These are phyloP conservation scores for Sarotherodon lohbergeri DNA, from an alignment of 2,113 vertebrate species.

Conservation along the genomic window DNA sequence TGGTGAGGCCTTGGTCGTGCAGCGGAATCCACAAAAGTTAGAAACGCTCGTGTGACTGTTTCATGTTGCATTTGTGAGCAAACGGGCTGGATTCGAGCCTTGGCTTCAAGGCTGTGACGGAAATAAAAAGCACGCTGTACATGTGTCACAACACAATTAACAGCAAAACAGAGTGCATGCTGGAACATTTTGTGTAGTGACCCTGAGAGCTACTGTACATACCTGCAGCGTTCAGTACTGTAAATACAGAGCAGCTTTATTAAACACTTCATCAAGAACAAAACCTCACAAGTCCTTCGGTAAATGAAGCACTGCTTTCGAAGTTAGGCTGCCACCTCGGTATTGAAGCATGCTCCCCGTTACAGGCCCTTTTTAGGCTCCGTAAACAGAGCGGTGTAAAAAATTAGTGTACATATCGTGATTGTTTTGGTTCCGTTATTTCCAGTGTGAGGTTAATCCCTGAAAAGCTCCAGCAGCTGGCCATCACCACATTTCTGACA, in stretches of 20 bases:
- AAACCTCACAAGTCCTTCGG: neutral
- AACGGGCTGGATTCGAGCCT: neutral
- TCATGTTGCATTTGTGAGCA: constrained; percentile 10
- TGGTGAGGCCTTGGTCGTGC: neutral
- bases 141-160: neutral
- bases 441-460: neutral
- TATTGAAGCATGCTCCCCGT: neutral
- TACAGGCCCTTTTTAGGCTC: neutral
- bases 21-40: constrained; percentile 3
- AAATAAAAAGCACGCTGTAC: neutral
- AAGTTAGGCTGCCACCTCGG: neutral
- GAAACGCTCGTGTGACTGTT: neutral
- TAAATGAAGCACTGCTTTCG: neutral
- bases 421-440: neutral
- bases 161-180: neutral
- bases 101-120: constrained; percentile 13
- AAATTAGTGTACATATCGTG: neutral
- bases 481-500: neutral
- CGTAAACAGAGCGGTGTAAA: neutral
- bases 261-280: neutral
- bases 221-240: neutral
- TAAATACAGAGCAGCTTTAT: neutral
- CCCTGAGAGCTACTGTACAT: neutral
- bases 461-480: neutral
- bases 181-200: neutral